Evolutionary conservation across 2,888 invertebrate species (phyloP), one percentile per base, ranked within the genome.

Genomic region (Stenotaenia linearis): DNA sequence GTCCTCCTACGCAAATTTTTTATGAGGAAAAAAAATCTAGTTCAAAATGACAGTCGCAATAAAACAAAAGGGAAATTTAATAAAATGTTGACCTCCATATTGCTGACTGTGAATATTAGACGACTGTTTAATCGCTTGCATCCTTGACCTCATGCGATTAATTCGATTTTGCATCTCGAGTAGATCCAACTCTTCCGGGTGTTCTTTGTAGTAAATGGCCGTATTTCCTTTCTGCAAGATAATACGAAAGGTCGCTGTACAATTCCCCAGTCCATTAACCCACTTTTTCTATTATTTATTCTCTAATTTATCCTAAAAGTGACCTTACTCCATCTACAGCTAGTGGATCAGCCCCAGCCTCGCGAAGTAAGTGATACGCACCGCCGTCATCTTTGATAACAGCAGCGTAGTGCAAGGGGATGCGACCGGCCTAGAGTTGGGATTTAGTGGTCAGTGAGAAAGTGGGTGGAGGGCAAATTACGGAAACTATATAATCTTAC

Each of bases 261-360:
- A n/a, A 40, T n/a, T 40, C n/a, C 3, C 10, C n/a, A 10, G 1
- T 3, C 10, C 23, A 75, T 28, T 28, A 25, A 30, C 10, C 25
- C 7, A 12, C 12, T 30, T 75, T 75, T 75, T 75, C 12, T 40
- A 15, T 35, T 77, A 35, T 21, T 35, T 56, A 56, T 56, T 56
- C 6, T 56, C 10, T 56, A 3, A 75, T 75, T 75, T 3, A 15
- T 10, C 18, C 3, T 35, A 21, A 1, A 3, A 10, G 35, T 30
- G 56, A 77, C n/a, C 69, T 78, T 78, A 78, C 78, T 18, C 61
- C 15, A 50, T 81, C 81, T 9, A 30, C 77, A 21, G 40, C 80
- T 69, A 92, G 91, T 2, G 93, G 90, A 87, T 96, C 94, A 40
- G 93, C 94, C 78, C 96, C 97, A 80, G 96, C 90, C 85, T 94